Evolutionary conservation across 23 tunicate species (phyloP), one percentile per base, ranked within the genome.

Genomic region (Clavelina lepadiformis): DNA sequence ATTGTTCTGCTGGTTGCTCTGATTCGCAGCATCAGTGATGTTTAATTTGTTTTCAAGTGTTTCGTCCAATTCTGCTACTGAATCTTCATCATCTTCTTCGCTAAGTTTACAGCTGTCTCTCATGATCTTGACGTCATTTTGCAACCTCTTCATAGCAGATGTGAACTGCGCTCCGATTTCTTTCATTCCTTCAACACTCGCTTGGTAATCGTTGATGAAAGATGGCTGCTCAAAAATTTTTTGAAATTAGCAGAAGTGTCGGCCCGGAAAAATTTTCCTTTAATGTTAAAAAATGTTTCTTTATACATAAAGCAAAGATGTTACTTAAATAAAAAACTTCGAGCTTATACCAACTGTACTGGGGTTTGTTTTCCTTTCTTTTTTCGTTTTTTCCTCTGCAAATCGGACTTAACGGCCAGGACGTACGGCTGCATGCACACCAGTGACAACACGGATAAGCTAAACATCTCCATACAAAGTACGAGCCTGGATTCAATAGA

Each of bases 401-500:
- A 38, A 31, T 62, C 74, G 1, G 79, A 37, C 21, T 54, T 62
- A 15, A 60, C 62, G 38, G 73, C 80, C 6, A 28, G 50, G 38
- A 79, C 54, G 4, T 57, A 49, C 0, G 67, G 35, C 33, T 67
- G 61, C 29, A 79, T 50, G 30, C 46, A 65, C 5, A 33, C 28
- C 1, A 73, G 18, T 30, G 79, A 61, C 69, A 87, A 65, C 8
- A 58, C 86, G 34, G 70, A 51, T 6, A 87, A 37, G 47, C 96
- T 87, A 67, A 65, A 87, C 86, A 87, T 52, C 49, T 87, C 96
- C 31, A 52, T 49, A 21, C 75, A 65, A 3, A 69, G 57, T 0
- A 74, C 96, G 11, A 79, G 52, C 54, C 96, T 87, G 72, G 37
- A 55, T 38, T 7, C 5, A 49, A 47, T n/a, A n/a, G n/a, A n/a